Evolutionary conservation across 1,140 invertebrate genomes (phyloP), one percentile per base, ranked within the genome.

Genomic region (Drosophila carrolli): DNA sequence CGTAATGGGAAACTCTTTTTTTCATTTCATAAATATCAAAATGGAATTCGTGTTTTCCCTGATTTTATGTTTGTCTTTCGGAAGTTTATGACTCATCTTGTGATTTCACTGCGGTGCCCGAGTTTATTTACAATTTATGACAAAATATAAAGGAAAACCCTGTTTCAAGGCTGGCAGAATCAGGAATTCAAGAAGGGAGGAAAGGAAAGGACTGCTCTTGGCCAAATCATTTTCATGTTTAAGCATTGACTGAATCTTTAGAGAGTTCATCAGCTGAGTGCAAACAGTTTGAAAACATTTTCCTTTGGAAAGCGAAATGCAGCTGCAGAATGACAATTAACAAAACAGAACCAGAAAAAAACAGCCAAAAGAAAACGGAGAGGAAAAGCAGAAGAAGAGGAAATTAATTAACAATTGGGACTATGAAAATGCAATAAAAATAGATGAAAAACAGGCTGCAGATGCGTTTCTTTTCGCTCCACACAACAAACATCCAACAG

Each of bases 81-180:
- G 27, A 54, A 40, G 53, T 76, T 76, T 67, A 75, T 53, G 61
- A 65, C 43, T 57, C 54, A 58, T 66, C 46, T 58, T 62, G 29
- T 41, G 51, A 61, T 55, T 70, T 40, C 38, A 38, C 29, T 62
- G n/a, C 35, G 46, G 41, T n/a, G 14, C 1, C 11, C 10, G 44
- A 29, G 60, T 56, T 75, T 48, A 75, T 59, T 54, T 76, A 46
- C 47, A 67, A 58, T 75, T 75, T 75, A 74, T 63, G 72, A 14
- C 38, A 7, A 43, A 54, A 37, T 11, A 41, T 46, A 38, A 70
- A 51, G 13, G 29, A 38, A 58, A 47, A 51, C 29, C 62, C 32
- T 14, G 50, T 67, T n/a, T 40, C 10, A 70, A 19, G 50, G 41
- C 27, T 40, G 35, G 16, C 63, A 46, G 23, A 47, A 23, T 56